A percentile compares a stretch with the other conserved stretches of the same genome.
Conservation (phyloP, 2,888 invertebrate species). For the Ophion ellenae region DNA sequence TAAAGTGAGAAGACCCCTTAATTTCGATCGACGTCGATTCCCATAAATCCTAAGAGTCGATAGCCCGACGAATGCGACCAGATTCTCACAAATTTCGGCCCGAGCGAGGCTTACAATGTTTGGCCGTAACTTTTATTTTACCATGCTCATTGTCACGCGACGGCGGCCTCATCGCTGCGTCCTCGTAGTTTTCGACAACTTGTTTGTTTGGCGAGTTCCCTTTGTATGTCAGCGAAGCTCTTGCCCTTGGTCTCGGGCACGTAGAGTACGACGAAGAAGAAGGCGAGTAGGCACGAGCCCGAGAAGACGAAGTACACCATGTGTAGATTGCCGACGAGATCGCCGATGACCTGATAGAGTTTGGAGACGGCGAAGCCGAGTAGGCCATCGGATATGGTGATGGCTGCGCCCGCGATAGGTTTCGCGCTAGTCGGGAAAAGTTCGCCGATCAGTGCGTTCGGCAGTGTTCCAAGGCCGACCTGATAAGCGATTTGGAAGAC, state of each 20-base stretch:
- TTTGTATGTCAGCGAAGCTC: conserved; percentile 79
- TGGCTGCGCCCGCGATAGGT: conserved; percentile 78
- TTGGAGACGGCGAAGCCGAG: conserved; percentile 80
- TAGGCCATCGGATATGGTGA: conserved; percentile 79
- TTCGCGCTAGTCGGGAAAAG: conserved; percentile 81
- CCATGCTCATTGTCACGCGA: conserved; percentile 10
- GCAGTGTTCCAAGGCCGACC: conserved; percentile 80
- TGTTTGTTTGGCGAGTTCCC: conserved; percentile 68
- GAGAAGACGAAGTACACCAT: conserved; percentile 78
- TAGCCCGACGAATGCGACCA: no score
- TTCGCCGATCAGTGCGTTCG: conserved; percentile 80
- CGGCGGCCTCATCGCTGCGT: background rate
- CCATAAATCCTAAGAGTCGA: no score
- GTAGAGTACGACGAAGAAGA: conserved; percentile 75
- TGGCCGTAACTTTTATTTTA: background rate
- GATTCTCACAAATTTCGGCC: no score
- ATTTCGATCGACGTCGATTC: no score
- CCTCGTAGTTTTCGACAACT: conserved; percentile 43
- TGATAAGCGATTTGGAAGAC: conserved; percentile 79
- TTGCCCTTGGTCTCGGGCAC: conserved; percentile 81
- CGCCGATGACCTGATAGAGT: conserved; percentile 77
- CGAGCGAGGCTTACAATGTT: background rate
- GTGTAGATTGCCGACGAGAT: conserved; percentile 71
- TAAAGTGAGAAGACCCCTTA: no score
- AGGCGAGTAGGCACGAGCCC: conserved; percentile 76